A percentile compares a stretch with the other conserved stretches of the same genome.
Evolutionary conservation across 1,140 invertebrate genomes (phyloP).

Genomic region (Diabrotica undecimpunctata): DNA sequence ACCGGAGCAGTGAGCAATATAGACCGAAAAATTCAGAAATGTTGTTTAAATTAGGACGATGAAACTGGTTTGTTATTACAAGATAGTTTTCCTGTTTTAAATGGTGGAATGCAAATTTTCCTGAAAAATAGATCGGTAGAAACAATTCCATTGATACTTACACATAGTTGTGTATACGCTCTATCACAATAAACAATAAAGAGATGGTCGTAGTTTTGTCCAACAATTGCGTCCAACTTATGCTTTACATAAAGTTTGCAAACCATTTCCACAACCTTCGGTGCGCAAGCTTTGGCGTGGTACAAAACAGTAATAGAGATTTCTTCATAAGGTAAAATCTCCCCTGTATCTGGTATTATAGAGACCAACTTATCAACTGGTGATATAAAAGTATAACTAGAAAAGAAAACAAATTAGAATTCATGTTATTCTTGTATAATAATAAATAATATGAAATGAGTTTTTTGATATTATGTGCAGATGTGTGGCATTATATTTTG

Average conservation of each 20-base stretch:
- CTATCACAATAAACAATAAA: conserved; percentile 24
- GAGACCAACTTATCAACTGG: neutral
- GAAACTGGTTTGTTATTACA: too few relatives aligned
- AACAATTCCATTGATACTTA: too few relatives aligned
- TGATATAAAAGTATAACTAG: neutral
- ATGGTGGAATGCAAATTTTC: too few relatives aligned
- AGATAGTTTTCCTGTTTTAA: too few relatives aligned
- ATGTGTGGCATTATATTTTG: too few relatives aligned
- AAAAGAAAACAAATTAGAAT: neutral
- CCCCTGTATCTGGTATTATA: neutral
- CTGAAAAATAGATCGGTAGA: too few relatives aligned
- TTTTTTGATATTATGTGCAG: too few relatives aligned
- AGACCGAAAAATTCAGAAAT: too few relatives aligned
- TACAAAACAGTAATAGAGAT: conserved; percentile 20
- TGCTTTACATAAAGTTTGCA: conserved; percentile 26
- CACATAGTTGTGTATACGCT: conserved; percentile 34
- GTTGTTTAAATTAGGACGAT: too few relatives aligned
- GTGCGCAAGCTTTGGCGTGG: conserved; percentile 19
- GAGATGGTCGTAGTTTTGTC: conserved; percentile 22
- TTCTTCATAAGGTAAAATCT: conserved; percentile 23
- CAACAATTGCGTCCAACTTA: conserved; percentile 20
- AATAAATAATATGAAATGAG: too few relatives aligned
- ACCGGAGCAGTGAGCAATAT: too few relatives aligned
- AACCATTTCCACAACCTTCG: conserved; percentile 11
- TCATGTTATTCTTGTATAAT: neutral